Evolutionary conservation across 2,888 invertebrate genomes (phyloP), one percentile per base, ranked within the genome.

Genomic region (Girardia tigrina): DNA sequence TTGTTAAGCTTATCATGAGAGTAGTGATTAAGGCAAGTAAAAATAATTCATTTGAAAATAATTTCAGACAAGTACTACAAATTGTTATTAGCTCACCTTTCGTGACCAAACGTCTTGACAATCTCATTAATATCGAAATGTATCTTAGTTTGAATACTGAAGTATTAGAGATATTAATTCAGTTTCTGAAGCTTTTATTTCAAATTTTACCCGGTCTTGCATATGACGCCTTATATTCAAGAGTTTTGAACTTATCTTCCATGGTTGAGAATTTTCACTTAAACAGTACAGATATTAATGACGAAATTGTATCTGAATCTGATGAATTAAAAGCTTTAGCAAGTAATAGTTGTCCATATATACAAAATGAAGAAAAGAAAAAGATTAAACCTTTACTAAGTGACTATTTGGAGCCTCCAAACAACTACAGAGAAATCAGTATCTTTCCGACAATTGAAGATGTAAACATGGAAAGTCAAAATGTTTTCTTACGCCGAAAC

Each of bases 401-500:
- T 26, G 77, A 72, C 75, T 71, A 70, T 71, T 42, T 75, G 0
- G 76, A 78, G 20, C 83, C 84, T 70, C 87, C 88, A 0, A 83
- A 86, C 0, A 80, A 84, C 78, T 86, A 84, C 78, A 78, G 84
- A 14, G 78, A 80, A 0, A 76, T 85, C 8, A 78, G 82, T 1
- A 79, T 84, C 0, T 78, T 83, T 27, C 86, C 86, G 0, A 80
- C 78, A 1, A 75, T 77, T 1, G 79, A 80, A 27, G 85, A 85
- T 73, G 77, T 86, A 26, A 79, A 81, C 0, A 76, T 36, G 12
- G 16, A 16, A 12, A 36, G 36, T 8, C 78, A 79, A 14, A 77
- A 80, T 4, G 83, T 85, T 0, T 88, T 86, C 80, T 79, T 88
- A 26, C 83, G 87, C 20, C 86, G 87, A 0, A 89, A 89, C 80